Evolutionary conservation across 2,888 invertebrate genomes (phyloP), one percentile per base, ranked within the genome.

Genomic region (Euspilapteryx auroguttella): DNA sequence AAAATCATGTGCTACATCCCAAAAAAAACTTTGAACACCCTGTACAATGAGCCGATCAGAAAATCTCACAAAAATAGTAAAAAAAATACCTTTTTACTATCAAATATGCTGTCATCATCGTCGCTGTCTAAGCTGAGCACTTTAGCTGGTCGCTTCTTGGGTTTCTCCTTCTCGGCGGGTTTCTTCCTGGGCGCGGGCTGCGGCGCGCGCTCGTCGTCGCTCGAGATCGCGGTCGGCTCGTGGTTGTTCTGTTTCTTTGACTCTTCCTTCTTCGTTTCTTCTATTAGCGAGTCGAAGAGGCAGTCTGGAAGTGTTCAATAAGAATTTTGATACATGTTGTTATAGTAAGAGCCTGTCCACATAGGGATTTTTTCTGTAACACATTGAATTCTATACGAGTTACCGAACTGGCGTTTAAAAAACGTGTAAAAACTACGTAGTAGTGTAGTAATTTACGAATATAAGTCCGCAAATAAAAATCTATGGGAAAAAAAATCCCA

Each of bases 241-340:
- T 29, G 39, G 17, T 32, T 41, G 32, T 34, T 38, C 31, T 40
- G 47, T 24, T 38, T 30, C 27, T 45, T 38, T 9, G 13, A 31
- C 8, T 57, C 50, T 14, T 68, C 66, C 10, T 64, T 71, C 37
- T 65, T 69, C 0, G 68, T 53, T 25, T 73, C 75, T 36, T 75
- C 77, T 34, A 77, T 77, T 30, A 77, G 42, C 1, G 77, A 77
- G 40, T 77, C 77, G 45, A 77, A 77, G 9, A 77, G 51, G 36
- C 69, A 75, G 29, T 77, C 77, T 76, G 56, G 3, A 47, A 49
- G 17, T 23, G 22, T 12, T 15, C 6, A 27, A 12, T 14, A 17
- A 15, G 2, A 25, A 12, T 12, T 25, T 20, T 20, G 5, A 7
- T 20, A 7, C 20, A 20, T 20, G 20, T 20, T 20, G 8, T 20